Conservation (phyloP, 2,888 invertebrate species). For the Mythimna impura region DNA sequence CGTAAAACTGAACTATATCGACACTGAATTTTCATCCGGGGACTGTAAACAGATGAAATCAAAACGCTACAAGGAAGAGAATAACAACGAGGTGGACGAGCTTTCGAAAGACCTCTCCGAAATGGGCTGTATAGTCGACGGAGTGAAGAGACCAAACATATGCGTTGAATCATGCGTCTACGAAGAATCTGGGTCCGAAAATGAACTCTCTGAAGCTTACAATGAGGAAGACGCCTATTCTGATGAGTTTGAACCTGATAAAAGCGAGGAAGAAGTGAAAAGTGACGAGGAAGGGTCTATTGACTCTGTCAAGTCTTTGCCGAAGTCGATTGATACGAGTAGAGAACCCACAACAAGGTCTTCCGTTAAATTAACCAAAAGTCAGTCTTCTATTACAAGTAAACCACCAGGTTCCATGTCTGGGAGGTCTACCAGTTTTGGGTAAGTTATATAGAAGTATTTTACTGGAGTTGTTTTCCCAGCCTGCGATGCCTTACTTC, state of each 20-base stretch:
- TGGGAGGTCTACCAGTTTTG: conserved; percentile 81
- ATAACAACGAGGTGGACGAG: conserved; percentile 87
- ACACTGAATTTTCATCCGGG: conserved; percentile 81
- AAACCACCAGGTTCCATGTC: conserved; percentile 75
- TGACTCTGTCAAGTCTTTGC: conserved; percentile 63
- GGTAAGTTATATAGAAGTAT: conserved; percentile 70
- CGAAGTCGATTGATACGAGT: conserved; percentile 67
- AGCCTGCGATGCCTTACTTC: too few relatives aligned
- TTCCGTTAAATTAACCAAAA: conserved; percentile 78
- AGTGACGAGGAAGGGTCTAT: conserved; percentile 73
- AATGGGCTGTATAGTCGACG: conserved; percentile 88
- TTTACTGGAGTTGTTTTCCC: too few relatives aligned
- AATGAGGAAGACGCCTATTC: conserved; percentile 83
- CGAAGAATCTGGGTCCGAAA: conserved; percentile 71
- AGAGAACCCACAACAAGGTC: conserved; percentile 65
- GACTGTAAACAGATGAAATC: conserved; percentile 82
- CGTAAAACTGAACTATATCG: conserved; percentile 76
- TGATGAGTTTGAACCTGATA: conserved; percentile 87
- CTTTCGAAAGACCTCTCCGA: conserved; percentile 84
- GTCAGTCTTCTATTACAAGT: conserved; percentile 78
- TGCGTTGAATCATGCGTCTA: conserved; percentile 85
- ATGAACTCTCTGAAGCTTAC: conserved; percentile 67
- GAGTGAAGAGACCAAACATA: conserved; percentile 83
- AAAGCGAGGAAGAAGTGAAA: conserved; percentile 74
- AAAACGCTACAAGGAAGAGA: conserved; percentile 84